Base-by-base conservation (phyloP, 1,140 invertebrate genomes). In the Cydia pomonella region DNA sequence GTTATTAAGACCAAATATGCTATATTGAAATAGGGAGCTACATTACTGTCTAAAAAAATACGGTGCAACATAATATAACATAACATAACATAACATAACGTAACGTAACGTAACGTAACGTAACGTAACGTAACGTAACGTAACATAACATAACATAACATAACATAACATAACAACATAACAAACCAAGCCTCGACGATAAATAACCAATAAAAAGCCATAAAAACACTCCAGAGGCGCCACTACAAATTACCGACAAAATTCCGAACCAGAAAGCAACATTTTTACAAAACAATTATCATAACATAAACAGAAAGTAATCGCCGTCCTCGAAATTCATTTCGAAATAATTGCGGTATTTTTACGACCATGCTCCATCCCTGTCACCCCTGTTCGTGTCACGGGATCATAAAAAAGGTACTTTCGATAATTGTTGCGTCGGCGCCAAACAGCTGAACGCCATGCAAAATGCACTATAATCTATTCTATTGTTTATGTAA, bases 261-360 rank as follows among this genome's bases (percentile, higher is more conserved):
- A 69, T 69, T 38, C 64, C 64, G 9, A 29, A 13, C 27, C 3
- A 9, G 63, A 66, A 29, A 33, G n/a, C 64, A 69, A 69, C 64
- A 69, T 33, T 69, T 66, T 69, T 69, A 69, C 64, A 38, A 69
- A 69, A 69, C 64, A 69, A 69, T 69, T 69, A 69, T 69, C 64
- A 69, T 69, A 69, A 69, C 29, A 66, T 66, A 69, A 69, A 66
- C 63, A 66, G 27, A 66, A 66, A 64, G n/a, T 27, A 33, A 38
- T 64, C 63, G 63, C 16, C 29, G 29, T 33, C 64, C 64, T 69
- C 64, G 64, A 69, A 41, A 69, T 33, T 33, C 27, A 13, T 29
- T 66, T 72, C 23, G 1, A 41, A 73, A 47, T 73, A 73, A 73
- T 47, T 47, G 50, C 44, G 72, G 72, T 47, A 50, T 27, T 72